Evolutionary conservation across 1,140 invertebrate genomes (phyloP).

Genomic region (Cylas formicarius): DNA sequence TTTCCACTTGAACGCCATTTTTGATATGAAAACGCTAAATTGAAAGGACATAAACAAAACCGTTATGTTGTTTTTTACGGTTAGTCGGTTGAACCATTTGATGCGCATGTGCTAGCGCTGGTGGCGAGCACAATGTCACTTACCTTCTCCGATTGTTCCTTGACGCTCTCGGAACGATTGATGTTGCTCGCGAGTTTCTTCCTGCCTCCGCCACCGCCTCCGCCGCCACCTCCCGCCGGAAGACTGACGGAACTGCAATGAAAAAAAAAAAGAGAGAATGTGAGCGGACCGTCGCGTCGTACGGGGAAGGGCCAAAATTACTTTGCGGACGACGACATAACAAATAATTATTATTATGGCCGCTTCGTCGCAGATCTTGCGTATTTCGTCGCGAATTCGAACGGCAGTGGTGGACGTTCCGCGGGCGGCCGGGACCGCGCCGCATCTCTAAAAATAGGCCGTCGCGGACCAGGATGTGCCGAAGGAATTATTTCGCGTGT

Average conservation of each 20-base stretch:
- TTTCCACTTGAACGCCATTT: not conserved
- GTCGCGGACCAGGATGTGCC: too few relatives aligned
- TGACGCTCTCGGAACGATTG: slow-evolving; percentile 42
- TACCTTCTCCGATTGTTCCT: slow-evolving; percentile 42
- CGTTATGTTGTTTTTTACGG: slow-evolving; percentile 1
- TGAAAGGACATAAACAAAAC: not conserved
- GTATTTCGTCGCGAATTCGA: too few relatives aligned
- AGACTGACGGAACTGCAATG: slow-evolving; percentile 34
- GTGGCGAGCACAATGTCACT: slow-evolving; percentile 8
- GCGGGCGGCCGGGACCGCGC: too few relatives aligned
- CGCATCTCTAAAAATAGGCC: too few relatives aligned
- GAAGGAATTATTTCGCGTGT: too few relatives aligned
- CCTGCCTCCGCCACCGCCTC: too few relatives aligned
- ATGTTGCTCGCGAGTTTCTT: slow-evolving; percentile 33
- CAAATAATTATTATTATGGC: too few relatives aligned
- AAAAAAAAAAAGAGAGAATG: slow-evolving; percentile 4
- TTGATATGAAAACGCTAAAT: not conserved
- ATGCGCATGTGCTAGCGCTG: too few relatives aligned
- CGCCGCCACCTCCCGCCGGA: slow-evolving; percentile 29
- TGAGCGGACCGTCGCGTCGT: not conserved
- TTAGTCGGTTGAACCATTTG: too few relatives aligned
- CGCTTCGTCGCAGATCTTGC: too few relatives aligned
- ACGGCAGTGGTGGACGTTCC: too few relatives aligned
- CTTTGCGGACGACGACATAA: not conserved
- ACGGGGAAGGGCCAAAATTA: not conserved